A percentile compares a stretch with the other conserved stretches of the same genome.
Conservation (phyloP, 1,140 invertebrate genomes). For the Marisa cornuarietis region DNA sequence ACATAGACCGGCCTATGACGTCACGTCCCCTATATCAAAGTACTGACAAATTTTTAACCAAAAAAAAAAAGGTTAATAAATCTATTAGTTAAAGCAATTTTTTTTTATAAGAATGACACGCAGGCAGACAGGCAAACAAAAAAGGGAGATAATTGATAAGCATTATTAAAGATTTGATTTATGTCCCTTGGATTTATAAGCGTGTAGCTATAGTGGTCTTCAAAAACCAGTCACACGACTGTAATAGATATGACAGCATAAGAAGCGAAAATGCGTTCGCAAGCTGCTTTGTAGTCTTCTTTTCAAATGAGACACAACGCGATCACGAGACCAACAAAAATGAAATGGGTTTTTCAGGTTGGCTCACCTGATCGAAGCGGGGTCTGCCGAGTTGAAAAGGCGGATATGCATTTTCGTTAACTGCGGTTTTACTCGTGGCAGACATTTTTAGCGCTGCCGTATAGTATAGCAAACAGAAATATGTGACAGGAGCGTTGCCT, state of each 20-base stretch:
- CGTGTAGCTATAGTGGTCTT: background rate
- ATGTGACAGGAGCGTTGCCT: background rate
- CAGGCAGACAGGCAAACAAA: no score
- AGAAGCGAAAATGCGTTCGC: background rate
- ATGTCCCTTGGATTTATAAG: no score
- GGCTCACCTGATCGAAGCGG: conserved; percentile 61
- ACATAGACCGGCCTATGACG: no score
- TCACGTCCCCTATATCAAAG: no score
- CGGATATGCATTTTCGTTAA: conserved; percentile 45
- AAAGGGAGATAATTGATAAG: no score
- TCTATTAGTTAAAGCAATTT: no score
- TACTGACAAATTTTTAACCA: no score
- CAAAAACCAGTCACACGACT: background rate
- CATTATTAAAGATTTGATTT: no score
- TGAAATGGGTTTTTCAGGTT: background rate
- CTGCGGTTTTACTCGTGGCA: background rate
- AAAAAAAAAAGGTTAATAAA: no score
- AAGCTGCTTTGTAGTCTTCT: background rate
- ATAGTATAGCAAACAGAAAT: background rate
- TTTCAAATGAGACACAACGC: background rate
- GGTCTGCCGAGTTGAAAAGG: conserved; percentile 60
- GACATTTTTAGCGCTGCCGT: background rate
- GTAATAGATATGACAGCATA: background rate
- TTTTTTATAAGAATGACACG: no score
- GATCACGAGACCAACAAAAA: background rate